Conservation (phyloP, 2,888 invertebrate genomes). For the Tetragonula carbonaria region DNA sequence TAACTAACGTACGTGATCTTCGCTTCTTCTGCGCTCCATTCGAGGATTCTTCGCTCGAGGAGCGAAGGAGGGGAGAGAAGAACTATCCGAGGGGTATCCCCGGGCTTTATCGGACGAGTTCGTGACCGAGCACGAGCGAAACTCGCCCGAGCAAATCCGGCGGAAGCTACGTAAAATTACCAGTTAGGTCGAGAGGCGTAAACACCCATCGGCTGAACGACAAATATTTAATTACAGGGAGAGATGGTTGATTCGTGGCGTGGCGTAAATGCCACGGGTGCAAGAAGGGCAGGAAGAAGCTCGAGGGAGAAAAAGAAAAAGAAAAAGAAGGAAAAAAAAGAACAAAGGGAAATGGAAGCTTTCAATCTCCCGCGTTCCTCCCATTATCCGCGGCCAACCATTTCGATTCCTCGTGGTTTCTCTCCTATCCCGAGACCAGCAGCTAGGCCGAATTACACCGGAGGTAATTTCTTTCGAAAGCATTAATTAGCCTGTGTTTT, state of each 20-base stretch:
- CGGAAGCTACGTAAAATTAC: slow-evolving; percentile 12
- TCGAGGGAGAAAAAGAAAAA: background rate
- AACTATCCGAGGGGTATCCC: background rate
- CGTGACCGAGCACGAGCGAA: too few species aligned
- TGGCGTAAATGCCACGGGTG: slow-evolving; percentile 26
- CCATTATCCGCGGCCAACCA: slow-evolving; percentile 66
- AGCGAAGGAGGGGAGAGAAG: background rate
- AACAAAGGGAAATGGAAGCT: slow-evolving; percentile 62
- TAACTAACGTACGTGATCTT: slow-evolving; percentile 67
- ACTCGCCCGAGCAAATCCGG: background rate
- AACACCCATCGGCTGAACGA: slow-evolving; percentile 34
- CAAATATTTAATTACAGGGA: slow-evolving; percentile 55
- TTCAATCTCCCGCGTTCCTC: slow-evolving; percentile 69
- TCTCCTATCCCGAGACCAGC: slow-evolving; percentile 39
- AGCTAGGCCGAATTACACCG: slow-evolving; percentile 62
- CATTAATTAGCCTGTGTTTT: slow-evolving; percentile 79
- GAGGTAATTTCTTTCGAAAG: slow-evolving; percentile 73
- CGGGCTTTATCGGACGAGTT: background rate
- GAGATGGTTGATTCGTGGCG: slow-evolving; percentile 9
- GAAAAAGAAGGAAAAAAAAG: background rate
- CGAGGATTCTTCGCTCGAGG: background rate
- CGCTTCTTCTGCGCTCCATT: background rate
- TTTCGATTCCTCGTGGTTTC: slow-evolving; percentile 64
- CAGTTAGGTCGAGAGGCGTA: slow-evolving; percentile 1
- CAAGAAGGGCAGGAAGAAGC: background rate